phyloP scores from a whole-genome alignment of 2,113 vertebrate species.

The Oriolus oriolus region DNA sequence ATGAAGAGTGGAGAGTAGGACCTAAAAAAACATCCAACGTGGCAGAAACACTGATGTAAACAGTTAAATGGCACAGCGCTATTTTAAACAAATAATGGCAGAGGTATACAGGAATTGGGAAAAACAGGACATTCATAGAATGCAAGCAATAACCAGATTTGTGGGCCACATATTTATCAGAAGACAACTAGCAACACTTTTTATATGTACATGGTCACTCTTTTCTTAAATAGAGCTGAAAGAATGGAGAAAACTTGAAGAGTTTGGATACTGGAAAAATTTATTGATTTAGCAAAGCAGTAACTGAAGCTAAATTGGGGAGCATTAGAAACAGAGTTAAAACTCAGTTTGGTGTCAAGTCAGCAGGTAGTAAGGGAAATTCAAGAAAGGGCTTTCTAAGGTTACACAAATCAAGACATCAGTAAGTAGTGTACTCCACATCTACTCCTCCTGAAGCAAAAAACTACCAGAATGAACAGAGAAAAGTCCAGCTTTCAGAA shows the following conservation, averaged over 20 bases:
- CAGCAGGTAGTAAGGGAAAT: background rate
- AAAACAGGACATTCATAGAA: background rate
- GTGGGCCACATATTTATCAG: background rate
- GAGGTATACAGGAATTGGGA: background rate
- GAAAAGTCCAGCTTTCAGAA: background rate
- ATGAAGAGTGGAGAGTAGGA: background rate
- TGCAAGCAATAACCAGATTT: background rate
- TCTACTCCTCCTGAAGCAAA: background rate
- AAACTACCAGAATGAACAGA: background rate
- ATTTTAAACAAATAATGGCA: background rate
- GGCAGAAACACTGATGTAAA: background rate
- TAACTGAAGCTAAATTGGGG: background rate
- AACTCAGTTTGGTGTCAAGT: background rate
- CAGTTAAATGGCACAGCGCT: background rate
- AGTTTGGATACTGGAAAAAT: background rate
- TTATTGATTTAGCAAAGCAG: background rate
- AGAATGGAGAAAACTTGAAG: background rate
- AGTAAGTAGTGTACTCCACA: background rate
- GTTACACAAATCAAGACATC: background rate
- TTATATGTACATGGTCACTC: background rate
- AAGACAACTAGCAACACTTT: background rate
- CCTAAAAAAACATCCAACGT: rapidly evolving
- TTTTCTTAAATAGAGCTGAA: background rate
- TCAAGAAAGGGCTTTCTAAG: background rate
- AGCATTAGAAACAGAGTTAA: background rate